Evolutionary conservation across 1,140 invertebrate species (phyloP).

Genomic region (Ceratina australensis): DNA sequence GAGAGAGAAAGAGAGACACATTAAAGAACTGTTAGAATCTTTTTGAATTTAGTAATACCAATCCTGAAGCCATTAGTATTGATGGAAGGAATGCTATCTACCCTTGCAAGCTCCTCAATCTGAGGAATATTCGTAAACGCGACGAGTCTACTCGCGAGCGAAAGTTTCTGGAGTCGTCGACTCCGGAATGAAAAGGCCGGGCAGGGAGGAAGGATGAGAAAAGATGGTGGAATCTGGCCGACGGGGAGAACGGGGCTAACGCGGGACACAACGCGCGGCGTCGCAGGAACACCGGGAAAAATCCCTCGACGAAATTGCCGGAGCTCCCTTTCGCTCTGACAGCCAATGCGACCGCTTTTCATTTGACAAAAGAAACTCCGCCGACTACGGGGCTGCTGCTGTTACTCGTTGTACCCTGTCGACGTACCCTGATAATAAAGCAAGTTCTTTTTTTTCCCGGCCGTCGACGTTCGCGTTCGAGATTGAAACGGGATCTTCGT

Average conservation of each 20-base stretch:
- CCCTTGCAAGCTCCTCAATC: neutral
- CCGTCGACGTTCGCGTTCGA: neutral
- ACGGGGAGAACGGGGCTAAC: slow-evolving; percentile 9
- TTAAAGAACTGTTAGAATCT: too few relatives aligned
- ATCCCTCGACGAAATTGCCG: slow-evolving; percentile 29
- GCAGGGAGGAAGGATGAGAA: slow-evolving; percentile 15
- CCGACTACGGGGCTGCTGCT: neutral
- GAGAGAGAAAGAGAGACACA: neutral
- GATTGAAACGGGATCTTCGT: neutral
- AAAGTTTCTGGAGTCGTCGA: neutral
- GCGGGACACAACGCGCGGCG: slow-evolving; percentile 4
- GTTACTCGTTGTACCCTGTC: neutral
- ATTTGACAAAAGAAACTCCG: slow-evolving; percentile 22
- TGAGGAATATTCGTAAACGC: slow-evolving; percentile 15
- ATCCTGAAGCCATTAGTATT: too few relatives aligned
- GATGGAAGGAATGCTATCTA: neutral
- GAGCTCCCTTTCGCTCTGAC: slow-evolving; percentile 23
- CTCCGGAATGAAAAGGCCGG: slow-evolving; percentile 14
- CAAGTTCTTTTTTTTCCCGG: slow-evolving; percentile 1
- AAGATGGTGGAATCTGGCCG: slow-evolving; percentile 13
- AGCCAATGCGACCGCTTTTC: slow-evolving; percentile 30
- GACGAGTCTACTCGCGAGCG: neutral
- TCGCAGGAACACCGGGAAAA: slow-evolving; percentile 27
- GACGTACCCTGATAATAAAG: slow-evolving; percentile 13
- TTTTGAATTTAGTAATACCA: too few relatives aligned